Conservation (phyloP, 2,888 invertebrate genomes). For the Cataglyphis altisquamis region DNA sequence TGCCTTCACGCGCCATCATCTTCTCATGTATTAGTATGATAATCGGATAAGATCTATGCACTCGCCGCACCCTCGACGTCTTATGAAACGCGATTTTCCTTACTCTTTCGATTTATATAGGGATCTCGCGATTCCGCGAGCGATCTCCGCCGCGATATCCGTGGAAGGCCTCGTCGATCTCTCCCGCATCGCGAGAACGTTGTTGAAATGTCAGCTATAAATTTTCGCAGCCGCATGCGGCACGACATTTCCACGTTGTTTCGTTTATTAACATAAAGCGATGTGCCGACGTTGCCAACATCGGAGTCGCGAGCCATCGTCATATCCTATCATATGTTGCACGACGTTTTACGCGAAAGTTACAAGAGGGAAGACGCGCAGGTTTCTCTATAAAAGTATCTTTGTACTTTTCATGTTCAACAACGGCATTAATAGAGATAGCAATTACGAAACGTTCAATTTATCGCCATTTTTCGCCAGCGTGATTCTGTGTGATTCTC, state of each 20-base stretch:
- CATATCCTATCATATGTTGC: slow-evolving; percentile 55
- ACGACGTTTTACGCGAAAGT: slow-evolving; percentile 34
- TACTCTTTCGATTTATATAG: slow-evolving; percentile 37
- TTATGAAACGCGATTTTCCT: slow-evolving; percentile 58
- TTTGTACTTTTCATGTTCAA: not conserved
- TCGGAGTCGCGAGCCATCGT: slow-evolving; percentile 49
- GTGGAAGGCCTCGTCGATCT: slow-evolving; percentile 45
- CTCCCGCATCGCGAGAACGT: slow-evolving; percentile 16
- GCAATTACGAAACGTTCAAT: slow-evolving; percentile 48
- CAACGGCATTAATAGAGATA: slow-evolving; percentile 47
- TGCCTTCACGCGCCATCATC: slow-evolving; percentile 26
- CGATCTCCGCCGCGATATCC: slow-evolving; percentile 45
- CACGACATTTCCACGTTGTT: slow-evolving; percentile 72
- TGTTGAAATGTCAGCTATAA: slow-evolving; percentile 76
- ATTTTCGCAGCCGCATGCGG: slow-evolving; percentile 62
- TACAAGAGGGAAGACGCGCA: not conserved
- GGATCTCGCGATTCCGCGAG: slow-evolving; percentile 45
- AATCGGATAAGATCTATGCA: slow-evolving; percentile 52
- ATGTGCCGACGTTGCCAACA: slow-evolving; percentile 57
- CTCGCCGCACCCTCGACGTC: slow-evolving; percentile 39
- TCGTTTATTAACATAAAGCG: slow-evolving; percentile 73
- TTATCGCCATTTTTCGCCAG: slow-evolving; percentile 18
- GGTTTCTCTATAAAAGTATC: not conserved
- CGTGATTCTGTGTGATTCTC: slow-evolving; percentile 18
- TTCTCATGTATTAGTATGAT: slow-evolving; percentile 33